Base-by-base conservation (phyloP, 2,888 invertebrate genomes). In the Callinectes sapidus region DNA sequence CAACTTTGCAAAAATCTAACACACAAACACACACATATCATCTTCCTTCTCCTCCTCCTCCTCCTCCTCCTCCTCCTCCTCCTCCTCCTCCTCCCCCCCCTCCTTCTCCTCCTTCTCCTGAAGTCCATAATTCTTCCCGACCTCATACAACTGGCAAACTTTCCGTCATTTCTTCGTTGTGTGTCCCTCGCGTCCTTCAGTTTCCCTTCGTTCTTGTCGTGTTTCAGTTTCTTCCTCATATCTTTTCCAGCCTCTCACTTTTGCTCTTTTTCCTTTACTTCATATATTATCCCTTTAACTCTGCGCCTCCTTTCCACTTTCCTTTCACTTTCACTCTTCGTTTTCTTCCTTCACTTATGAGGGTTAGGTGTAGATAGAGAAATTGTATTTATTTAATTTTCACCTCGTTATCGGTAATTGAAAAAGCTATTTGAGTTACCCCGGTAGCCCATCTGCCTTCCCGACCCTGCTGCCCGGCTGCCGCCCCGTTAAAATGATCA, bases 61-160 rank as follows among this genome's bases (percentile, higher is more conserved):
- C 28, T 28, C 42, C 6, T 28, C 54, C 14, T n/a, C 54, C 18
- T 14, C 87, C 28, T n/a, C 48, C 13, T 48, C 54, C 16, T 14
- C n/a, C 0, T 23, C 66, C 14, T 42, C 66, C n/a, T 28, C 28
- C 5, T 66, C 66, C 23, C 8, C 66, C 23, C n/a, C 89, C 23
- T 23, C 66, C 39, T 23, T 16, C n/a, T 35, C 66, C n/a, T 39
- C 39, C 39, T 23, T 39, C 18, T 28, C 39, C 39, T 18, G 28
- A 71, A 81, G 32, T 35, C 81, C 81, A 81, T 81, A 81, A 81
- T 81, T 81, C 32, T 35, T 81, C n/a, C 48, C 87, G n/a, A 54
- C 35, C 28, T 54, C 87, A 28, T 87, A 28, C 42, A 87, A 87
- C 42, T 54, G 28, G 54, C 23, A 42, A 87, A 54, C 54, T 87